phyloP scores from a whole-genome alignment of 2,797 vertebrate species.

The Emys orbicularis region DNA sequence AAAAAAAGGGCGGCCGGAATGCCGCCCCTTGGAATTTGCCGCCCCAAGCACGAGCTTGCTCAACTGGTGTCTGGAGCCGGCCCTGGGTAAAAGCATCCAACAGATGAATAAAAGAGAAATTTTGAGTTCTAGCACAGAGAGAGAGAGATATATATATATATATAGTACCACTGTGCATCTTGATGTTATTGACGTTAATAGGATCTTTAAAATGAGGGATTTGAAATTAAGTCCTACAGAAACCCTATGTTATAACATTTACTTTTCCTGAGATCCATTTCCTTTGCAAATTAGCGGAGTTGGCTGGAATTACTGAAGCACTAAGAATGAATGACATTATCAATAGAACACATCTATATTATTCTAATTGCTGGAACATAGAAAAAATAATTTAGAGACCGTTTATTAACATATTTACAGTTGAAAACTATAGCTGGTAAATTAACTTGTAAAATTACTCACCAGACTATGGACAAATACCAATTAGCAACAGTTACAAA shows the following conservation, averaged over 20 bases:
- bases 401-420: background rate
- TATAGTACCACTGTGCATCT: constrained; percentile 32
- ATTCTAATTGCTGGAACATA: background rate
- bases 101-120: constrained; percentile 26
- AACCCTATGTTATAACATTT: constrained; percentile 67
- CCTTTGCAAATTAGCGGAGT: constrained; percentile 27
- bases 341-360: background rate
- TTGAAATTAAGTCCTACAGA: constrained; percentile 44
- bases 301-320: constrained; percentile 27
- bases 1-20: too few relatives aligned
- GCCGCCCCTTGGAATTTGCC: too few relatives aligned
- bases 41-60: too few relatives aligned
- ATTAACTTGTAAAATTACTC: constrained; percentile 30
- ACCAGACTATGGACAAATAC: background rate
- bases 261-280: constrained; percentile 50
- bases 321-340: background rate
- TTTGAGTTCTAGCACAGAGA: background rate
- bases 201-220: constrained; percentile 55
- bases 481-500: background rate
- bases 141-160: background rate
- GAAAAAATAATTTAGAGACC: background rate
- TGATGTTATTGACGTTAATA: constrained; percentile 55
- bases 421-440: background rate
- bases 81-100: constrained; percentile 25
- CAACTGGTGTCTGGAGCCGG: too few relatives aligned